phyloP scores from a whole-genome alignment of 2,888 invertebrate genomes.

The Polydrusus pterygomalis region DNA sequence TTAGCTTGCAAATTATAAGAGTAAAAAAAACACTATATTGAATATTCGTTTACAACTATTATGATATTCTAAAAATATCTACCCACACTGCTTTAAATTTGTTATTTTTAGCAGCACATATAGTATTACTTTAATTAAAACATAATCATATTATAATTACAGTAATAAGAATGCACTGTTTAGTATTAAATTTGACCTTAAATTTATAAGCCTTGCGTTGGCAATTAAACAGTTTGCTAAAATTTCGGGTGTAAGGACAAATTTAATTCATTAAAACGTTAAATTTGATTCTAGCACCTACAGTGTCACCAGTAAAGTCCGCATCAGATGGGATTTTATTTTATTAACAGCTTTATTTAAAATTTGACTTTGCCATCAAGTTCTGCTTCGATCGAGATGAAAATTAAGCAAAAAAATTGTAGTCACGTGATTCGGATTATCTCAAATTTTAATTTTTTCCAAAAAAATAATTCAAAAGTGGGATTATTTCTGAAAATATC shows the following conservation, averaged over 20 bases:
- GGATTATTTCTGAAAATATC: no score
- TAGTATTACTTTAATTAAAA: slow-evolving; percentile 22
- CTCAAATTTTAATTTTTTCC: no score
- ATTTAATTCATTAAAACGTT: slow-evolving; percentile 28
- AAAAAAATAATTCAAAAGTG: no score
- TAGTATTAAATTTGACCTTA: slow-evolving; percentile 23
- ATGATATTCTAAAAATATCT: slow-evolving; percentile 14
- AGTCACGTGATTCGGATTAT: no score
- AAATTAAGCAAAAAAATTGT: no score
- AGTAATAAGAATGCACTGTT: slow-evolving; percentile 9
- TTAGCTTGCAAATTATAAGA: not conserved
- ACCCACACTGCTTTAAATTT: not conserved
- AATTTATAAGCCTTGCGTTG: slow-evolving; percentile 27
- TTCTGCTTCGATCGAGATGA: no score
- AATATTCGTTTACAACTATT: not conserved
- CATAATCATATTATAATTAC: no score
- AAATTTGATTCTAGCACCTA: slow-evolving; percentile 4
- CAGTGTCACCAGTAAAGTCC: no score
- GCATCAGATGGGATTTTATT: no score
- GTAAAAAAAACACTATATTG: not conserved
- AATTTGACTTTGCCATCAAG: no score
- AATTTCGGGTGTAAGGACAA: slow-evolving; percentile 35
- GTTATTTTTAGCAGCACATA: slow-evolving; percentile 23
- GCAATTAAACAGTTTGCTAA: slow-evolving; percentile 34
- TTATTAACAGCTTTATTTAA: no score